A percentile compares a stretch with the other conserved stretches of the same genome.
These are phyloP conservation scores for Camponotus fellah DNA, from an alignment of 2,888 invertebrate species.

Conservation along the genomic window DNA sequence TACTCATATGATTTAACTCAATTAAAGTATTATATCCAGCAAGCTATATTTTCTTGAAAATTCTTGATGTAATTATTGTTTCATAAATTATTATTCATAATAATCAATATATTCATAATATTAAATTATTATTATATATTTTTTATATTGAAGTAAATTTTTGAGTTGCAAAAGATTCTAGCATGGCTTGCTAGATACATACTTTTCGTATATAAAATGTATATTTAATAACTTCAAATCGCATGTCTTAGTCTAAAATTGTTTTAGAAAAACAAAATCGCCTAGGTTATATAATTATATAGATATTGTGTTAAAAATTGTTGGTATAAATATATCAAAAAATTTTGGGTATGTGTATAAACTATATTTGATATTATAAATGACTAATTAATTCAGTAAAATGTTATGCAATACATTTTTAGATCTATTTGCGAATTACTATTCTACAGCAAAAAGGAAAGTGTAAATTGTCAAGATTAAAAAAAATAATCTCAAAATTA, in stretches of 20 bases:
- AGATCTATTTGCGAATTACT: constrained; percentile 15
- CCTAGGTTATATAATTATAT: constrained; percentile 75
- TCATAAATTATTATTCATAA: neutral
- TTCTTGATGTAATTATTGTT: constrained; percentile 16
- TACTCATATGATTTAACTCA: constrained; percentile 40
- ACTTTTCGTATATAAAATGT: constrained; percentile 17
- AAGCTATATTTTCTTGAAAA: constrained; percentile 51
- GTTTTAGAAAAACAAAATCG: constrained; percentile 50
- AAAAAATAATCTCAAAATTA: constrained; percentile 35
- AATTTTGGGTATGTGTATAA: constrained; percentile 74
- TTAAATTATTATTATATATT: neutral
- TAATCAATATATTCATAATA: neutral
- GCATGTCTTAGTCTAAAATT: constrained; percentile 24
- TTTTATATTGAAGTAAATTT: constrained; percentile 18
- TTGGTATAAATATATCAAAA: constrained; percentile 78
- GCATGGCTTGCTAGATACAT: constrained; percentile 45
- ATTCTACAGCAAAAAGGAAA: constrained; percentile 26
- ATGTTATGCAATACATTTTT: constrained; percentile 25
- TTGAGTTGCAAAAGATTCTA: constrained; percentile 37
- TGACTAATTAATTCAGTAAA: constrained; percentile 29
- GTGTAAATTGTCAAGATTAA: constrained; percentile 25
- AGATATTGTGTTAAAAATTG: constrained; percentile 78
- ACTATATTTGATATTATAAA: constrained; percentile 52
- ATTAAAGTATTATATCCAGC: constrained; percentile 37
- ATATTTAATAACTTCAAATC: constrained; percentile 33